Conservation (phyloP, 2,113 vertebrate species). For the Archocentrus centrarchus region DNA sequence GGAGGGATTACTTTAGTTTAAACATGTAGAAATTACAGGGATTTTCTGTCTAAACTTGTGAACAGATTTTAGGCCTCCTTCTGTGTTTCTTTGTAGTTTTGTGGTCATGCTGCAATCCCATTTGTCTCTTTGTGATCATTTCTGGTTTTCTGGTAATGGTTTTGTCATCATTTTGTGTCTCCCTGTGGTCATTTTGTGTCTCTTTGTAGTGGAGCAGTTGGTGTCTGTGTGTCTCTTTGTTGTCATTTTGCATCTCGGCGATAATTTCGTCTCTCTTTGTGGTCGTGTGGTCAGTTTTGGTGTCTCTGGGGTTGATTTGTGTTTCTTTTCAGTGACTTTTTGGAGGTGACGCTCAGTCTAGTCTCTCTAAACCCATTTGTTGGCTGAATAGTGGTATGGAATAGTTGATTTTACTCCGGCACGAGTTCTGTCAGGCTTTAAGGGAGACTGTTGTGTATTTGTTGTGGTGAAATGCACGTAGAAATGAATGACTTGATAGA, state of each 20-base stretch:
- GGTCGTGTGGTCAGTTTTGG: not conserved
- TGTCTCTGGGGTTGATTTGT: slow-evolving; percentile 10
- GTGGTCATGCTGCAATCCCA: not conserved
- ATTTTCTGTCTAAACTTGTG: not conserved
- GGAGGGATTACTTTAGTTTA: not conserved
- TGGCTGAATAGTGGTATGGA: not conserved
- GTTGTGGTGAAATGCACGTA: slow-evolving; percentile 25
- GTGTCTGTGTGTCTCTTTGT: not conserved
- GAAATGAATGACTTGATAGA: slow-evolving; percentile 37
- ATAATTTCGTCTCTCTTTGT: not conserved
- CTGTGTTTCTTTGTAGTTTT: not conserved
- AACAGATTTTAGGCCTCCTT: not conserved
- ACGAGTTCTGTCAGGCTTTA: not conserved
- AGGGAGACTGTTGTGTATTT: slow-evolving; percentile 1
- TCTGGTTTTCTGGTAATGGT: not conserved
- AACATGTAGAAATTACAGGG: not conserved
- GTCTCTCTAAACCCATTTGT: not conserved
- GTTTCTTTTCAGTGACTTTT: slow-evolving; percentile 1
- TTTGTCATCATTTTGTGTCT: not conserved
- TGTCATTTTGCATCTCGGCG: not conserved
- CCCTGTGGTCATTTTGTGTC: not conserved
- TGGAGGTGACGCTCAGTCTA: not conserved
- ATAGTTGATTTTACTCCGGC: slow-evolving; percentile 41
- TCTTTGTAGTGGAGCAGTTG: not conserved
- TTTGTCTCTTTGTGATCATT: not conserved